These are phyloP conservation scores for Hippocampus kuda DNA, from an alignment of 2,797 vertebrate genomes.

Conservation along the genomic window DNA sequence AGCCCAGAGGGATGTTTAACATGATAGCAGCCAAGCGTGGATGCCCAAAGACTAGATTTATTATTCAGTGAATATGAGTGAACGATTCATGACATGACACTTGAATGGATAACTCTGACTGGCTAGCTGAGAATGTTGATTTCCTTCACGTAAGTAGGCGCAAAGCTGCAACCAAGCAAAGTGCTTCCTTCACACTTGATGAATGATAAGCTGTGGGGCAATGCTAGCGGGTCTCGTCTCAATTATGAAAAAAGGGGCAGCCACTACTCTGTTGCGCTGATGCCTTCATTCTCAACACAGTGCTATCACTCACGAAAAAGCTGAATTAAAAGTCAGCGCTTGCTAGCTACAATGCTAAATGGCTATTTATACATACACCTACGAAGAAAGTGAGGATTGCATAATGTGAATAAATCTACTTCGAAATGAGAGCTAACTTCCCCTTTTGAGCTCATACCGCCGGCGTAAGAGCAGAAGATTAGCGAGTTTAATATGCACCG, in stretches of 20 bases:
- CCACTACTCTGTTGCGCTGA: constrained; percentile 96
- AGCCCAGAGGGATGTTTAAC: no score
- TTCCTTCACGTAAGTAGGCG: constrained; percentile 81
- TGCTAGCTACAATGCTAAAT: constrained; percentile 6
- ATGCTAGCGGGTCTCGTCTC: constrained; percentile 96
- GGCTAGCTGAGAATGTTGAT: constrained; percentile 75
- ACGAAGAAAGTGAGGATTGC: constrained; percentile 13
- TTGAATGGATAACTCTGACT: constrained; percentile 70
- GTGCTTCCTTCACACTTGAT: constrained; percentile 88
- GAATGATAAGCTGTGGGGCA: constrained; percentile 98
- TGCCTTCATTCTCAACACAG: constrained; percentile 94
- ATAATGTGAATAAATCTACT: constrained; percentile 44
- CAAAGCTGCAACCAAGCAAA: constrained; percentile 82
- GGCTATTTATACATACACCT: constrained; percentile 18
- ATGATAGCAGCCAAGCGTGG: neutral
- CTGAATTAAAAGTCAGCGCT: neutral
- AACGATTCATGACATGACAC: constrained; percentile 60
- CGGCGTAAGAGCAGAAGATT: constrained; percentile 95
- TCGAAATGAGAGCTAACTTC: constrained; percentile 44
- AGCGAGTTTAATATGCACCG: constrained; percentile 99
- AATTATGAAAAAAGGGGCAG: constrained; percentile 97
- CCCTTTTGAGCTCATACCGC: constrained; percentile 66
- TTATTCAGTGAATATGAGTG: neutral
- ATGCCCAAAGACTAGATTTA: neutral
- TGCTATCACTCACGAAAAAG: constrained; percentile 39